phyloP scores from a whole-genome alignment of 2,113 vertebrate species.

The Pogona vitticeps region DNA sequence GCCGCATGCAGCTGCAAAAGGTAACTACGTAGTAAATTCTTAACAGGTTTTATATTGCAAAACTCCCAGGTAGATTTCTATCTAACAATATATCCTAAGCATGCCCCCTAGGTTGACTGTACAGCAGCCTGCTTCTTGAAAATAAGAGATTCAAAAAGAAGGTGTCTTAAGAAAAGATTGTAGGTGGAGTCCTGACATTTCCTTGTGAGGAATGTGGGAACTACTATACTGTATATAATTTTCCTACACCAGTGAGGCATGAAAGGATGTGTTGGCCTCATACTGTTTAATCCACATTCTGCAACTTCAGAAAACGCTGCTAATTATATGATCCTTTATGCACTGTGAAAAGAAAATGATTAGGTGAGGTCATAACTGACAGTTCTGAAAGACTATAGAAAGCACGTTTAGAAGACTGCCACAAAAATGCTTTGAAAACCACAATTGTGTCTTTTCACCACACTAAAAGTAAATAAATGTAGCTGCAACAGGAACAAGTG shows the following conservation, averaged over 20 bases:
- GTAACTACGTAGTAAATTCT: no score
- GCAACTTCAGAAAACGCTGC: not conserved
- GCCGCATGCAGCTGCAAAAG: not conserved
- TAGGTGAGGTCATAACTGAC: constrained; percentile 5
- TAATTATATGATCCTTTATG: constrained; percentile 18
- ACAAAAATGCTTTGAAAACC: constrained; percentile 8
- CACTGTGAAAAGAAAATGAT: constrained; percentile 3
- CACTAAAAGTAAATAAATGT: constrained; percentile 12
- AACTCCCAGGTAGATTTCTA: not conserved
- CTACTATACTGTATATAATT: not conserved
- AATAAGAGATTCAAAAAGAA: not conserved
- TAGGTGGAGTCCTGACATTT: not conserved
- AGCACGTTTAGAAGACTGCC: not conserved
- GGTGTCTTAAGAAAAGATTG: not conserved
- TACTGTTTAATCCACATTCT: not conserved
- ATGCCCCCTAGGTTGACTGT: not conserved
- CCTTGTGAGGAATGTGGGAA: not conserved
- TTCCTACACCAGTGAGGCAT: constrained; percentile 13
- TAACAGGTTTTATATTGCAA: not conserved
- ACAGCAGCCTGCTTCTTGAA: not conserved
- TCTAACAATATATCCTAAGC: not conserved
- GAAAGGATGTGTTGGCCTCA: not conserved
- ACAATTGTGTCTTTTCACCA: not conserved
- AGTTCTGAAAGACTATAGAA: not conserved
- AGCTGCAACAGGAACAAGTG: not conserved